phyloP scores from a whole-genome alignment of 30 jellyfish, hydroid and myxozoan species.

The Mastigias papua region DNA sequence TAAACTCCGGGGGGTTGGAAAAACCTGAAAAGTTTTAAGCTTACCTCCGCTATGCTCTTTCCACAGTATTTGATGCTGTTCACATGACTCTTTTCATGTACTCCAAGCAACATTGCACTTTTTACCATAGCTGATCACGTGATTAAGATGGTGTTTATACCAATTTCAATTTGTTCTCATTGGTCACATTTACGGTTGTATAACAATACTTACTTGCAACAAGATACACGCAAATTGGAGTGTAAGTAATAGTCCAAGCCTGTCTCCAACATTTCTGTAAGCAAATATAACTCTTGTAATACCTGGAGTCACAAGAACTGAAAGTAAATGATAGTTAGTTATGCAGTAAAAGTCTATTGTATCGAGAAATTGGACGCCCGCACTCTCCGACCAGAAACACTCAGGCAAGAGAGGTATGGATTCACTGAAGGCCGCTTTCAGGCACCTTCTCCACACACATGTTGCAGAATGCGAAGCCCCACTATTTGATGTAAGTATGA shows the following conservation, averaged over 20 bases:
- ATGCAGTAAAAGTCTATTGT: not conserved
- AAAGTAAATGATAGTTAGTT: too few species aligned
- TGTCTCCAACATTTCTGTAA: not conserved
- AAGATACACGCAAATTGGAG: not conserved
- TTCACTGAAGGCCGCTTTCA: not conserved
- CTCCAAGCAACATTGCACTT: not conserved
- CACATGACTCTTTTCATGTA: not conserved
- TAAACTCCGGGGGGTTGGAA: too few species aligned
- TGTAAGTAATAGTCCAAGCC: not conserved
- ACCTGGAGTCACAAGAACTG: too few species aligned
- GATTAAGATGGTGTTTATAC: not conserved
- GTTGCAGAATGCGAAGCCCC: constrained; percentile 92
- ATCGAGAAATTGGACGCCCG: not conserved
- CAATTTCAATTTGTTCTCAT: not conserved
- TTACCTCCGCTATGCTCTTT: too few species aligned
- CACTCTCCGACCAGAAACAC: not conserved
- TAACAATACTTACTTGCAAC: not conserved
- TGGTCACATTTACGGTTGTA: not conserved
- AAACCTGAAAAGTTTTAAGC: not conserved
- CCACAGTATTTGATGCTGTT: not conserved
- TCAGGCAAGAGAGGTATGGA: constrained; percentile 16
- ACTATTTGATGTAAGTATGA: constrained; percentile 77
- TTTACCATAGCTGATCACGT: not conserved
- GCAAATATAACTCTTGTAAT: too few species aligned
- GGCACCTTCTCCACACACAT: not conserved